These are phyloP conservation scores for Leptonema lineaticorne DNA, from an alignment of 1,140 invertebrate species.

Conservation along the genomic window DNA sequence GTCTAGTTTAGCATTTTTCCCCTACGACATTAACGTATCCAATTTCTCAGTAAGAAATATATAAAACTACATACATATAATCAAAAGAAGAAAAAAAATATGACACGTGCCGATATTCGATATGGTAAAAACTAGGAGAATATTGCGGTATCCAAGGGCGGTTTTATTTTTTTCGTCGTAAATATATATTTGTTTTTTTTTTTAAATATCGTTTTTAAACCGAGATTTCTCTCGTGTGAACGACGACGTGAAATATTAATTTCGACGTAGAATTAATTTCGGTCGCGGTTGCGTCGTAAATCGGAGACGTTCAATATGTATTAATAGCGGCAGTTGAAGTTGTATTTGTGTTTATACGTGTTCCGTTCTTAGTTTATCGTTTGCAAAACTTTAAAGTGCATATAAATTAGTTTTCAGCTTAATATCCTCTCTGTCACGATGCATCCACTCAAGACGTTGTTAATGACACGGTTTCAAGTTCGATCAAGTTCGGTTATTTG, in stretches of 20 bases:
- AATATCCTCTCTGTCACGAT: neutral
- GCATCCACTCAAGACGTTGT: neutral
- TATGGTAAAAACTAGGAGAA: too few species aligned
- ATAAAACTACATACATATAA: neutral
- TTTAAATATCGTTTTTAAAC: too few species aligned
- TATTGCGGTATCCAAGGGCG: too few species aligned
- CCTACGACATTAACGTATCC: constrained; percentile 6
- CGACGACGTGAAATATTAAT: too few species aligned
- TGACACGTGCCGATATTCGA: too few species aligned
- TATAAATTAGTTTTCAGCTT: neutral
- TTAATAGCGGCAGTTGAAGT: neutral
- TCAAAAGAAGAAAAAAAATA: too few species aligned
- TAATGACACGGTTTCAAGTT: neutral
- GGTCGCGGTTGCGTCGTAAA: too few species aligned
- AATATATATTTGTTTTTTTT: too few species aligned
- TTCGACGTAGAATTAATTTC: too few species aligned
- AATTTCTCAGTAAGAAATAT: neutral
- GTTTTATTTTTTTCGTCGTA: neutral
- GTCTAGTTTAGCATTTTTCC: neutral
- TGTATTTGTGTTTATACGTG: neutral
- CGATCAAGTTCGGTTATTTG: neutral
- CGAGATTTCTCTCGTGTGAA: too few species aligned
- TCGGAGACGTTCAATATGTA: neutral
- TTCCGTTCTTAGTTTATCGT: neutral
- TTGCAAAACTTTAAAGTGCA: neutral